Base-by-base conservation (phyloP, 1,140 invertebrate genomes). In the Rhyzopertha dominica region DNA sequence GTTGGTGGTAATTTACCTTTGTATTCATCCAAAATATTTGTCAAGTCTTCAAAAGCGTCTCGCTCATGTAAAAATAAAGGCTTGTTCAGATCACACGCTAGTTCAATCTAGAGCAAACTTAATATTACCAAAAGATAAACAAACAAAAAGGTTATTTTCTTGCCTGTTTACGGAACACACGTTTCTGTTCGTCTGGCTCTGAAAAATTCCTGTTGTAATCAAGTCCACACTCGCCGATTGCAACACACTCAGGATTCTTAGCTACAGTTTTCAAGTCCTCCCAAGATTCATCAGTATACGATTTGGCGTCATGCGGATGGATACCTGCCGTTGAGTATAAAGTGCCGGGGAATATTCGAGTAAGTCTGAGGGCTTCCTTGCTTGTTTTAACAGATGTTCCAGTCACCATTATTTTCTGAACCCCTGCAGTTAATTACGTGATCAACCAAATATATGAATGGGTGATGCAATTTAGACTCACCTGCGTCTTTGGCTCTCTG, bases 121-220 rank as follows among this genome's bases (percentile, higher is more conserved):
- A 49, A 46, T 23, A 24, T 40, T 22, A 40, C 10, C 36, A 30
- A n/a, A 42, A 19, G 23, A 34, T 10, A 13, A 38, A 34, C 18
- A 31, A 24, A 2, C 26, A 37, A 38, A 16, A 5, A 25, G 17
- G 20, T 30, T 29, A 16, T 38, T 38, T 28, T 54, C 47, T 49
- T 52, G 90, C 86, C 75, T 95, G 92, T 68, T 90, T 85, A 57
- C 86, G 82, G 71, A 96, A 95, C 16, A 92, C 91, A 53, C 82
- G 74, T 49, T 84, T 75, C 70, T 97, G 93, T 50, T 84, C 80
- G 40, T 84, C 81, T 5, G 86, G 88, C 51, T 93, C 86, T 5
- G 90, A 94, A 68, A 95, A 95, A 68, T 95, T 90, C 62, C 91
- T 81, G 69, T 88, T 92, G 66, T 93, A 96, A 72, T 97, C 93